phyloP scores from a whole-genome alignment of 1,140 invertebrate species.

The Danaus melanippus region DNA sequence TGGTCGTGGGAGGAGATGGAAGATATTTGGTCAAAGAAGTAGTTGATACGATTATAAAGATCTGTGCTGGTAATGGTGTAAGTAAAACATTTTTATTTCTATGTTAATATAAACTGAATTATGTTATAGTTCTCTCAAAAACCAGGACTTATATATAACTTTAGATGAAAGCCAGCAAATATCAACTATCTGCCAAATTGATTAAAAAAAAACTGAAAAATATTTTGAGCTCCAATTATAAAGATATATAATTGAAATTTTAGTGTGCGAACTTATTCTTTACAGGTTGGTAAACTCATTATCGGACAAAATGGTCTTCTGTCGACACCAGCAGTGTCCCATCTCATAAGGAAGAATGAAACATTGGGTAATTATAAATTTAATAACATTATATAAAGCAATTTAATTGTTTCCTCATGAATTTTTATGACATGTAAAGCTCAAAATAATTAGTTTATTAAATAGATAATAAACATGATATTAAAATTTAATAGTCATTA shows the following conservation, averaged over 20 bases:
- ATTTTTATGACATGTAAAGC: too few species aligned
- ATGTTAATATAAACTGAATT: not conserved
- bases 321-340: conserved; percentile 97
- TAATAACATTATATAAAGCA: too few species aligned
- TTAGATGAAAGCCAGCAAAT: too few species aligned
- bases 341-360: conserved; percentile 91
- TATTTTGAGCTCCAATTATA: not conserved
- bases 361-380: conserved; percentile 73
- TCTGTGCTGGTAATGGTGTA: conserved; percentile 59
- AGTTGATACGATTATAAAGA: conserved; percentile 64
- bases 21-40: conserved; percentile 90
- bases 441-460: too few species aligned
- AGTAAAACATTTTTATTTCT: conserved; percentile 21
- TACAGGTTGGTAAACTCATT: conserved; percentile 86
- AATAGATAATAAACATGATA: too few species aligned
- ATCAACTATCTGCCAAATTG: too few species aligned
- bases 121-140: too few species aligned
- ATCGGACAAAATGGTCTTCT: conserved; percentile 95
- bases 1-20: conserved; percentile 98
- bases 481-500: too few species aligned
- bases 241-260: not conserved
- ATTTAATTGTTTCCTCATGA: too few species aligned
- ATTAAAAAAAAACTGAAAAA: too few species aligned
- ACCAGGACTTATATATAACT: too few species aligned
- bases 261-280: conserved; percentile 14